These are phyloP conservation scores for Prietella phreatophila DNA, from an alignment of 2,113 vertebrate genomes.

Conservation along the genomic window DNA sequence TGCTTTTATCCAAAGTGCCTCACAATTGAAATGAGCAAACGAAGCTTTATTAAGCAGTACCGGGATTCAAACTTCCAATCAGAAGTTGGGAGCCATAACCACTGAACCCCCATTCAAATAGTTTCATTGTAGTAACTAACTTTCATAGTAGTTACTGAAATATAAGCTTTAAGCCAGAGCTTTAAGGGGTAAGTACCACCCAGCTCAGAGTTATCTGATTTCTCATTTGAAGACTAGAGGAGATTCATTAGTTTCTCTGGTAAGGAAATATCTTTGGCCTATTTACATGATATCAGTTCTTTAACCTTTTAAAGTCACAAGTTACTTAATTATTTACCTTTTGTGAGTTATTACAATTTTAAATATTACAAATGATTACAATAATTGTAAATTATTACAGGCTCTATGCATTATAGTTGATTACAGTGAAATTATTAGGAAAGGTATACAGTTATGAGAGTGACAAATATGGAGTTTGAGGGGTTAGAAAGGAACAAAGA, in stretches of 20 bases:
- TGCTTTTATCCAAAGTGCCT: not conserved
- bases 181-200: not conserved
- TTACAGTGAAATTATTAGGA: not conserved
- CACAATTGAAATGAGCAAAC: not conserved
- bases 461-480: not conserved
- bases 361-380: not conserved
- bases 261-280: not conserved
- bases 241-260: not conserved
- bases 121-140: not conserved
- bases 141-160: not conserved
- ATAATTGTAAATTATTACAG: not conserved
- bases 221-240: not conserved
- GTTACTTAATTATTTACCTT: not conserved
- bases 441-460: not conserved
- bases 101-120: not conserved
- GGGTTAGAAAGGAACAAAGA: not conserved
- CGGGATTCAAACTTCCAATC: not conserved
- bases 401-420: not conserved
- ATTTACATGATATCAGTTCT: not conserved
- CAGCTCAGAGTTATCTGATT: conserved; percentile 10
- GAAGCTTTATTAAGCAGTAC: not conserved
- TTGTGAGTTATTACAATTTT: not conserved
- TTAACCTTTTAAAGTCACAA: not conserved
- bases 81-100: not conserved
- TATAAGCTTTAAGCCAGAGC: not conserved